These are phyloP conservation scores for Heterochromis multidens DNA, from an alignment of 2,113 vertebrate species.

Conservation along the genomic window DNA sequence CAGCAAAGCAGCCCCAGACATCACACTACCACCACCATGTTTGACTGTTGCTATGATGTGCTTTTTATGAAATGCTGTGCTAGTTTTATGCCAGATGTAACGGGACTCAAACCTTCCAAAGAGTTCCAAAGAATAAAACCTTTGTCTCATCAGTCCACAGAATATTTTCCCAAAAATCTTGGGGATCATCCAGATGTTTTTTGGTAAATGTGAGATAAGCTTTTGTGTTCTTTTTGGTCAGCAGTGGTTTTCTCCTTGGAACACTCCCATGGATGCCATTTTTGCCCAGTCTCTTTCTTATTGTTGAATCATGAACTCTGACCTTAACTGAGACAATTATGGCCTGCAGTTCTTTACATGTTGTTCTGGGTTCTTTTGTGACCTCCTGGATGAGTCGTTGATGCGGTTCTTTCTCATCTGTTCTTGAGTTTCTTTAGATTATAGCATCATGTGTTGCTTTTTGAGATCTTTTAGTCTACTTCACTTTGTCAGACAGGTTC, in stretches of 20 bases:
- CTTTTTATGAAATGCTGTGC: no score
- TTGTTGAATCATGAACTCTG: background rate
- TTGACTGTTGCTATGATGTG: background rate
- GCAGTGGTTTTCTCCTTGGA: background rate
- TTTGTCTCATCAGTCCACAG: background rate
- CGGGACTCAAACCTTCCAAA: background rate
- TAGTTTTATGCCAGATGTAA: background rate
- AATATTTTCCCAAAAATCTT: background rate
- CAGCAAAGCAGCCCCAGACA: background rate
- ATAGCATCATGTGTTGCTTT: no score
- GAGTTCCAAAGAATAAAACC: no score
- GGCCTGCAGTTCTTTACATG: fast-evolving
- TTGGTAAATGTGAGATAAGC: no score
- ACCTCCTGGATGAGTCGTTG: background rate
- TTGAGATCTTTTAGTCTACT: no score
- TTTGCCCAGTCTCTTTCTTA: background rate
- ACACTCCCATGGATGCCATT: background rate
- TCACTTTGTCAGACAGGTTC: no score
- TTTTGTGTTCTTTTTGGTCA: background rate
- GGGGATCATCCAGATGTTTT: background rate
- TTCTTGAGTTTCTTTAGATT: no score
- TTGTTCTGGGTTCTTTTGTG: background rate
- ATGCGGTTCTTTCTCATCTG: no score
- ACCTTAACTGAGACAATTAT: background rate
- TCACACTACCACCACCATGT: background rate